phyloP scores from a whole-genome alignment of 2,888 invertebrate genomes.

The Sussaba pulchella region DNA sequence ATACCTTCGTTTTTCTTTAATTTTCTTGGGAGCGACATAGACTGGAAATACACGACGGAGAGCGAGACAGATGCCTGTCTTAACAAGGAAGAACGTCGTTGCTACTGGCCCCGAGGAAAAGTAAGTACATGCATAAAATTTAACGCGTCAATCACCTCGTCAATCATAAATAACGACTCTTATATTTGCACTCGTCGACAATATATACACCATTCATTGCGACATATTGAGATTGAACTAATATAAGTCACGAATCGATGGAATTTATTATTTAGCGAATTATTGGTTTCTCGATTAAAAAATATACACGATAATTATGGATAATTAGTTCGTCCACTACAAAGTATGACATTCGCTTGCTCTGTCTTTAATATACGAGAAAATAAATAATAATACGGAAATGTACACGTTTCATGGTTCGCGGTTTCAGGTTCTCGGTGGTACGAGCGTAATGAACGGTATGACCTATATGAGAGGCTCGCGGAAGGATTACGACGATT shows the following conservation, averaged over 20 bases:
- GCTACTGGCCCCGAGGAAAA: constrained; percentile 95
- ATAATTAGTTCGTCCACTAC: neutral
- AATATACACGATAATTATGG: neutral
- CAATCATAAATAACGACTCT: neutral
- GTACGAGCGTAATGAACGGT: constrained; percentile 97
- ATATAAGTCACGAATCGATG: neutral
- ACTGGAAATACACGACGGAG: constrained; percentile 95
- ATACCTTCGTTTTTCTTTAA: constrained; percentile 96
- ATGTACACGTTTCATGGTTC: too few species aligned
- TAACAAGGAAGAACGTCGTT: constrained; percentile 89
- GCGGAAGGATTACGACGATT: constrained; percentile 93
- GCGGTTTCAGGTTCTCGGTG: constrained; percentile 91
- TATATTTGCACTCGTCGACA: too few species aligned
- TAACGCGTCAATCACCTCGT: neutral
- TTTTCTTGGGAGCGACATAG: constrained; percentile 93
- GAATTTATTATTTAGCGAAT: neutral
- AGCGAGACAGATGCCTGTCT: constrained; percentile 92
- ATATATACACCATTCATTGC: neutral
- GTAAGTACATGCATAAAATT: constrained; percentile 82
- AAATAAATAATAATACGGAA: neutral
- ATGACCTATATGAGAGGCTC: constrained; percentile 98
- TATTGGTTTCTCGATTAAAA: neutral
- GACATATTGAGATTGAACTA: neutral
- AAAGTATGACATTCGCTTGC: too few species aligned
- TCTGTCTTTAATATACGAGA: too few species aligned